These are phyloP conservation scores for Halictus rubicundus DNA, from an alignment of 1,140 invertebrate species.

Conservation along the genomic window DNA sequence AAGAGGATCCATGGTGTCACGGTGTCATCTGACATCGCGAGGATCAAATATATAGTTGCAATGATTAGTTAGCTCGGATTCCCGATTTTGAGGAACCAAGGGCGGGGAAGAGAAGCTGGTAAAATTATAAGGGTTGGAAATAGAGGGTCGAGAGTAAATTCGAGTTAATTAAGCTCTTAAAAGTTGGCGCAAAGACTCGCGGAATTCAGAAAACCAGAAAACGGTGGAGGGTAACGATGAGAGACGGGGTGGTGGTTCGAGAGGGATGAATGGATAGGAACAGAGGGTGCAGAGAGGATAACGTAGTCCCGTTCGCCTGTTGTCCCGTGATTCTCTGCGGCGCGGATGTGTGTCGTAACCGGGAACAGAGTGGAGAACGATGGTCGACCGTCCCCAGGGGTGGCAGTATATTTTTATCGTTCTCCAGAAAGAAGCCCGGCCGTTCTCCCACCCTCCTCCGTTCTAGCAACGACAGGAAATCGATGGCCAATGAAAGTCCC, in stretches of 20 bases:
- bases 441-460: not conserved
- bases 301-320: not conserved
- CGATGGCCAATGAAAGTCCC: slow-evolving; percentile 63
- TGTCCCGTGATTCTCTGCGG: not conserved
- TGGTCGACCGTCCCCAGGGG: slow-evolving; percentile 27
- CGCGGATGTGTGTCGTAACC: not conserved
- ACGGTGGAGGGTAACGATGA: no score
- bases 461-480: slow-evolving; percentile 57
- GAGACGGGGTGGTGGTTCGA: not conserved
- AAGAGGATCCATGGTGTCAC: no score
- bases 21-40: no score
- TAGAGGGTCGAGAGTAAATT: no score
- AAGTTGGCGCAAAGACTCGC: no score
- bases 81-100: no score
- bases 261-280: not conserved
- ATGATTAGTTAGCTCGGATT: no score
- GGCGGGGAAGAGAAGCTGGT: no score
- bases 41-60: no score
- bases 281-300: not conserved
- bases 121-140: no score
- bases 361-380: slow-evolving; percentile 18
- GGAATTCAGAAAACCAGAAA: no score
- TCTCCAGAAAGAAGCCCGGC: slow-evolving; percentile 40
- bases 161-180: no score
- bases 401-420: slow-evolving; percentile 56